Percentiles rank a stretch among this genome's conserved stretches.
phyloP scores from a whole-genome alignment of 1,140 invertebrate genomes.

The Acromyrmex echinatior region DNA sequence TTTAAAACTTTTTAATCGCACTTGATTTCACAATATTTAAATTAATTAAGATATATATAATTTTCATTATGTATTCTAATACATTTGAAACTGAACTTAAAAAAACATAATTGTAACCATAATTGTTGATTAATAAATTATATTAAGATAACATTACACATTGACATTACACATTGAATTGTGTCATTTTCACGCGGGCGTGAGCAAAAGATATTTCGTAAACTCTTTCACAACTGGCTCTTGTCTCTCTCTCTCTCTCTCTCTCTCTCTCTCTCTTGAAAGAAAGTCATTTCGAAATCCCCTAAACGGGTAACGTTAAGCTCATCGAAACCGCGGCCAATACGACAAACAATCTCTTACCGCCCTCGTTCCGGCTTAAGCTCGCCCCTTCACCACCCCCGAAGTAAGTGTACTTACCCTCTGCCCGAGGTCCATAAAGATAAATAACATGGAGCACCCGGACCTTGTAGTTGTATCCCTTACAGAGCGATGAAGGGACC shows the following conservation, averaged over 20 bases:
- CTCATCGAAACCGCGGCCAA: slow-evolving; percentile 81
- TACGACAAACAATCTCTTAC: slow-evolving; percentile 86
- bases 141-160: not conserved
- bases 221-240: not conserved
- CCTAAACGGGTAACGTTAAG: slow-evolving; percentile 80
- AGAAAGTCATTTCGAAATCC: slow-evolving; percentile 61
- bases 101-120: not conserved
- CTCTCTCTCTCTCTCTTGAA: slow-evolving; percentile 1
- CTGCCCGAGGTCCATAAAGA: slow-evolving; percentile 87
- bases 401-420: slow-evolving; percentile 86
- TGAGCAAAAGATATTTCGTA: not conserved
- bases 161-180: slow-evolving; percentile 52
- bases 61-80: not conserved
- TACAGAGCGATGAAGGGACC: slow-evolving; percentile 65
- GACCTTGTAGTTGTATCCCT: slow-evolving; percentile 67
- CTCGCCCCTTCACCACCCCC: slow-evolving; percentile 72
- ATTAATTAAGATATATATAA: slow-evolving; percentile 1
- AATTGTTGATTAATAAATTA: slow-evolving; percentile 15
- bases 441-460: slow-evolving; percentile 84
- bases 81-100: not conserved
- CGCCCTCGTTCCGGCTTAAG: slow-evolving; percentile 82
- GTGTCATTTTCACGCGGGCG: not conserved
- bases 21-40: not conserved
- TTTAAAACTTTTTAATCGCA: slow-evolving; percentile 5
- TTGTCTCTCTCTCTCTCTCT: not conserved